These are phyloP conservation scores for Adelges cooleyi DNA, from an alignment of 1,140 invertebrate species.

Conservation along the genomic window DNA sequence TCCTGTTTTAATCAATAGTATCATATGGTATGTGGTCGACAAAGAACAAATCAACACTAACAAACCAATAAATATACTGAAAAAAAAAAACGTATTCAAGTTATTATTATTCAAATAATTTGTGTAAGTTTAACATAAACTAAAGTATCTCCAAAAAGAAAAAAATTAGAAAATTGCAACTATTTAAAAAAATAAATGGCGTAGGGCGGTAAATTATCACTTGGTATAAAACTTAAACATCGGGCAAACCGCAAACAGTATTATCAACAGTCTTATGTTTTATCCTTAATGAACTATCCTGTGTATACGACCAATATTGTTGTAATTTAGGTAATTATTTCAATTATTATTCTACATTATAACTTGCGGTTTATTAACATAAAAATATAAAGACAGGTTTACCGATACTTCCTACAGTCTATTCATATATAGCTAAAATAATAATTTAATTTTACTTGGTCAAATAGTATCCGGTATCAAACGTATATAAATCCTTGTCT, in stretches of 20 bases:
- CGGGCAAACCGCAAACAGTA: too few relatives aligned
- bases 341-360: not conserved
- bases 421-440: too few relatives aligned
- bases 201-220: too few relatives aligned
- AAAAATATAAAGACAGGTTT: not conserved
- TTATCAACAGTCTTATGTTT: too few relatives aligned
- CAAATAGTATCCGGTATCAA: constrained; percentile 12
- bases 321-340: not conserved
- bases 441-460: not conserved
- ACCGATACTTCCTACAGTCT: not conserved
- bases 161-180: too few relatives aligned
- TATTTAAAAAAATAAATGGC: too few relatives aligned
- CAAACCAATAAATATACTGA: not conserved
- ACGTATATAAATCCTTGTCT: not conserved
- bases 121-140: too few relatives aligned
- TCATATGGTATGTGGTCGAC: not conserved
- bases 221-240: too few relatives aligned
- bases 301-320: not conserved
- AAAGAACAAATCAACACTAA: not conserved
- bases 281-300: too few relatives aligned
- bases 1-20: not conserved
- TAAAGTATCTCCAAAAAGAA: too few relatives aligned
- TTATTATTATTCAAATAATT: too few relatives aligned
- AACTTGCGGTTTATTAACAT: not conserved
- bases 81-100: too few relatives aligned